phyloP scores from a whole-genome alignment of 2,888 invertebrate genomes.

The Agonopterix heracliana region DNA sequence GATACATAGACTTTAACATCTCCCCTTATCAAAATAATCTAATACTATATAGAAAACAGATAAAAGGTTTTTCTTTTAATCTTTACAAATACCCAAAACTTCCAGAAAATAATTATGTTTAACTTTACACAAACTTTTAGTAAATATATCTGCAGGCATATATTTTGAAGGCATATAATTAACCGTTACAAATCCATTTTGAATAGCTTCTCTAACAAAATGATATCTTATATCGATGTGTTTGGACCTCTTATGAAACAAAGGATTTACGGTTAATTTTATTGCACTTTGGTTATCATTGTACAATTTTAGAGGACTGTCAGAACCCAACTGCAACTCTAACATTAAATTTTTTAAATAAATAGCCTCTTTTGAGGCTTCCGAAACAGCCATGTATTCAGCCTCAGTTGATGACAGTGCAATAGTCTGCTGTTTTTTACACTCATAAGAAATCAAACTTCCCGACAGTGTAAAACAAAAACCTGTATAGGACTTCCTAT shows the following conservation, averaged over 20 bases:
- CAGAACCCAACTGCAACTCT: constrained; percentile 5
- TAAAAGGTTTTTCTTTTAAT: too few species aligned
- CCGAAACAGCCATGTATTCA: constrained; percentile 9
- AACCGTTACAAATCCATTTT: constrained; percentile 4
- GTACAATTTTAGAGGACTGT: background rate
- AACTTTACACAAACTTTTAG: constrained; percentile 2
- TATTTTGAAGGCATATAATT: constrained; percentile 4
- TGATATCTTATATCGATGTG: constrained; percentile 7
- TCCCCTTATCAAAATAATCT: too few species aligned
- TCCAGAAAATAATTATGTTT: constrained; percentile 5
- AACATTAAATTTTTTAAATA: constrained; percentile 7
- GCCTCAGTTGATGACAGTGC: constrained; percentile 6
- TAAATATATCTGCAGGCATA: constrained; percentile 7
- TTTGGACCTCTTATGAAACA: constrained; percentile 4
- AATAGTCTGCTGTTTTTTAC: constrained; percentile 8
- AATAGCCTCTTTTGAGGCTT: constrained; percentile 9
- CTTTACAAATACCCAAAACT: background rate
- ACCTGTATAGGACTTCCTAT: constrained; percentile 13
- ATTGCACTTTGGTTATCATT: constrained; percentile 2
- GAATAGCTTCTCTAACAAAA: constrained; percentile 3
- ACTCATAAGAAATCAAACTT: constrained; percentile 6
- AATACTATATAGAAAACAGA: too few species aligned
- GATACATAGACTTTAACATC: too few species aligned
- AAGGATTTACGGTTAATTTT: background rate
- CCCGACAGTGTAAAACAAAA: constrained; percentile 1